These are phyloP conservation scores for Sprattus sprattus DNA, from an alignment of 2,113 vertebrate genomes.

Conservation along the genomic window DNA sequence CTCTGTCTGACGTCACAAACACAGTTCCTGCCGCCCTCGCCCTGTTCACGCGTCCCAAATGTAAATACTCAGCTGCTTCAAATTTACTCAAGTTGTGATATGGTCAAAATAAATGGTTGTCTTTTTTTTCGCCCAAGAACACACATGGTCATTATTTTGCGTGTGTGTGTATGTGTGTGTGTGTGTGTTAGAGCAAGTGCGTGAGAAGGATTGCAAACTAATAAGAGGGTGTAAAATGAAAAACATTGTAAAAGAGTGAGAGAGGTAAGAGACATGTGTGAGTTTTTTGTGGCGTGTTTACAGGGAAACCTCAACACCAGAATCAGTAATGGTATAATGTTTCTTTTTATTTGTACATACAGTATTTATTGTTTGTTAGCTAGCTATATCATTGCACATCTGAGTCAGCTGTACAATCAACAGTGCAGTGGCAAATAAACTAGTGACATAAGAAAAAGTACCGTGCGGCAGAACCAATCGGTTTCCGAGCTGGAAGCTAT, in stretches of 20 bases:
- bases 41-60: constrained; percentile 10
- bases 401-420: constrained; percentile 75
- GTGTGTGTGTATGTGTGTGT: neutral
- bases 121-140: neutral
- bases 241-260: neutral
- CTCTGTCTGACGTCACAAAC: constrained; percentile 14
- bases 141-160: neutral
- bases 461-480: constrained; percentile 57
- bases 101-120: constrained; percentile 15
- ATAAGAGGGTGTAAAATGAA: constrained; percentile 7
- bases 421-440: constrained; percentile 74
- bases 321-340: constrained; percentile 56
- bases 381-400: constrained; percentile 73
- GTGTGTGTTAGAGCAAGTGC: neutral
- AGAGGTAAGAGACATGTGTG: constrained; percentile 20
- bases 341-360: constrained; percentile 73
- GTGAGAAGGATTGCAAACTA: neutral
- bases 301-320: neutral
- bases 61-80: constrained; percentile 21
- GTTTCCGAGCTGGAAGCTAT: neutral
- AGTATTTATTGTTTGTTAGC: constrained; percentile 68
- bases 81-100: constrained; percentile 12
- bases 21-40: neutral
- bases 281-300: neutral
- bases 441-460: constrained; percentile 58